A percentile compares a stretch with the other conserved stretches of the same genome.
Conservation (phyloP, 2,797 vertebrate genomes). For the Psittacula derbiana region DNA sequence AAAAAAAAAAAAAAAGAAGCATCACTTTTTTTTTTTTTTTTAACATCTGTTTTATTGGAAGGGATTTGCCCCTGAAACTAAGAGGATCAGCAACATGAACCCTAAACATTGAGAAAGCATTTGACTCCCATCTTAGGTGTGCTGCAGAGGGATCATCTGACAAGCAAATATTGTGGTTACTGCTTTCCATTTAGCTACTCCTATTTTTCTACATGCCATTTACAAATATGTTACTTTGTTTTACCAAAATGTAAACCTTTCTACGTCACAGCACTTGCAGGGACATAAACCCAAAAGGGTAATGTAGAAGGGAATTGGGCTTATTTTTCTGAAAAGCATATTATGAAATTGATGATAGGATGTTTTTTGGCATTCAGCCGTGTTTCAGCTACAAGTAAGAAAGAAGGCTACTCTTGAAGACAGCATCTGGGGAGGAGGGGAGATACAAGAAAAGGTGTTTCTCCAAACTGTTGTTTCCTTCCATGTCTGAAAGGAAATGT, state of each 20-base stretch:
- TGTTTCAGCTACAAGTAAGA: not conserved
- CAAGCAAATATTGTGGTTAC: not conserved
- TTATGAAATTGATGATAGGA: not conserved
- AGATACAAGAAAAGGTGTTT: not conserved
- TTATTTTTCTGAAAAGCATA: not conserved
- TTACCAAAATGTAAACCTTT: not conserved
- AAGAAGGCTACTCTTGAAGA: not conserved
- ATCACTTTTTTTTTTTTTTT: not conserved
- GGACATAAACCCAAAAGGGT: not conserved
- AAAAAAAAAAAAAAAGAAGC: not conserved
- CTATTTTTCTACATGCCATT: not conserved
- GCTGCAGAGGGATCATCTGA: not conserved
- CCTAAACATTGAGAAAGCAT: not conserved
- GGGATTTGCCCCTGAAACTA: not conserved
- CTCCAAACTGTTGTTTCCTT: not conserved
- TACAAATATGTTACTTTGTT: not conserved
- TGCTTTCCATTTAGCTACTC: not conserved
- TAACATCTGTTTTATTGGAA: not conserved
- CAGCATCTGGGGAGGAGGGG: rapidly evolving
- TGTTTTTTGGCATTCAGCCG: not conserved
- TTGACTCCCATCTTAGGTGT: not conserved
- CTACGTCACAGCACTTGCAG: not conserved
- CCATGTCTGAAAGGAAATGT: not conserved
- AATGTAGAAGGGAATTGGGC: rapidly evolving
- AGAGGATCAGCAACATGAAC: not conserved